Base-by-base conservation (phyloP, 1,140 invertebrate genomes). In the Formica exsecta region DNA sequence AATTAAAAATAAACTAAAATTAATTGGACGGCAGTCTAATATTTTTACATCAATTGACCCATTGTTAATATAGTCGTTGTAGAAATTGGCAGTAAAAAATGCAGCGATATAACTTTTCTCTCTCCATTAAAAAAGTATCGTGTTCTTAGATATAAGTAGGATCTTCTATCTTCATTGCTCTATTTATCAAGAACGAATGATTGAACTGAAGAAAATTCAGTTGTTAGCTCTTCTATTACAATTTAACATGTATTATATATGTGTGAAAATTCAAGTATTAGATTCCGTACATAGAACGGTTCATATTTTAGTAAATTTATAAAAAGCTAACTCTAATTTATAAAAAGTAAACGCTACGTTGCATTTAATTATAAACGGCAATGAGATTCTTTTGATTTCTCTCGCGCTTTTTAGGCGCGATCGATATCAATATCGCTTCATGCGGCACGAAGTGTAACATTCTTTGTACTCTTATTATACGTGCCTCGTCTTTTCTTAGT, bases 1-100 rank as follows among this genome's bases (percentile, higher is more conserved):
- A 91, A 90, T 90, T 88, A 90, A 89, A 91, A 91, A 88, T 87
- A 89, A 54, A 89, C 91, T 94, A 94, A 92, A 94, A 93, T 85
- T 94, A 93, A 94, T 73, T 95, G 94, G 94, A 95, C 94, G 94
- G 94, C 92, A 87, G 85, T 93, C 68, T 90, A 92, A 93, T 86
- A 85, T 5, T 51, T 66, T 83, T 88, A 88, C 66, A 76, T 75
- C 61, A 73, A 87, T 86, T 71, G 86, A 89, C 80, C 87, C 87
- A 66, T 87, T 90, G 59, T 6, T 25, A 9, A 51, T 66, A 19
- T 51, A 83, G 29, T 81, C 32, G 22, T 48, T 59, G 79, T 74
- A 22, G 13, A 83, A n/a, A 61, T 61, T 83, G 79, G 79, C 79
- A 83, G 79, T 83, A 83, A 73, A 73, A 66, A 81, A 29, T 71